Evolutionary conservation across 2,113 vertebrate species (phyloP), one percentile per base, ranked within the genome.

Genomic region (Dasypus novemcinctus): DNA sequence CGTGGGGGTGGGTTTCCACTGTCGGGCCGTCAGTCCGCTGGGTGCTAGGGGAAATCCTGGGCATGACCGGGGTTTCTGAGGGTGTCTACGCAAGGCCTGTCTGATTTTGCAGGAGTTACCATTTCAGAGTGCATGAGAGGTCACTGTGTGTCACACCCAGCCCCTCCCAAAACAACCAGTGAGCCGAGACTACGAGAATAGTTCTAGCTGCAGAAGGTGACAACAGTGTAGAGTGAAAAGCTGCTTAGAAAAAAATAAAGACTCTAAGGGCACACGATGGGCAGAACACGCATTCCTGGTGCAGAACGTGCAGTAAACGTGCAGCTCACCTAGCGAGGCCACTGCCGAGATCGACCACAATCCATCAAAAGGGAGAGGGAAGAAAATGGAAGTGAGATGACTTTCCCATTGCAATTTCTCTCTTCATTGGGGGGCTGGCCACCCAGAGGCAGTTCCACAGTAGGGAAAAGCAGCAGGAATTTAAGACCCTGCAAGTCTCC

Each of bases 251-350:
- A 69, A 94, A 92, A 93, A 75, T 52, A 94, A 49, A 21, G 80
- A 79, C 59, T 15, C 72, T 74, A 75, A 97, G 97, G 97, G 98
- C 98, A 98, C 98, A 98, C 98, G 97, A 98, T 98, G 98, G 97
- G 97, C 97, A 98, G 98, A 98, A 98, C 98, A 98, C 0, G 94
- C 98, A 99, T 98, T 98, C 98, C 97, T 95, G 95, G 98, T 99
- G 98, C 98, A 98, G 97, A 98, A 98, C 98, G 98, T 99, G 98
- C 98, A 98, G 97, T 97, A 98, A 98, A 98, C 98, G 98, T 98
- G 98, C 98, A 98, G 98, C 98, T 99, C 98, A 99, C 98, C 98
- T 99, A 97, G 94, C 95, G 94, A 98, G 98, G 98, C 96, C 83
- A 96, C 98, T 97, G 98, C 97, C 81, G 98, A 94, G 96, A 98